These are phyloP conservation scores for Calephelis nemesis DNA, from an alignment of 1,140 invertebrate species.

Conservation along the genomic window DNA sequence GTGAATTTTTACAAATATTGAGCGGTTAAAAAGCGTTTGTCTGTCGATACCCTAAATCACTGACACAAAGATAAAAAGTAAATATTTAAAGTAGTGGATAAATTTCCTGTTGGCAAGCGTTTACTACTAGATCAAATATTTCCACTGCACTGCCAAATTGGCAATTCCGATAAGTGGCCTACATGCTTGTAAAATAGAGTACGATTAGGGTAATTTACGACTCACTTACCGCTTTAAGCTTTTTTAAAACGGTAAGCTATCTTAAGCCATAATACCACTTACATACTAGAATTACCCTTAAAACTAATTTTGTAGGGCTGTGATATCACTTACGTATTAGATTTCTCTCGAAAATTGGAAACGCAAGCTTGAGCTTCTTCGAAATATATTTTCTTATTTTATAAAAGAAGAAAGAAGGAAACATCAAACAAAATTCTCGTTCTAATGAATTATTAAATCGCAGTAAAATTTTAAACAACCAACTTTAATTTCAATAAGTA, in stretches of 20 bases:
- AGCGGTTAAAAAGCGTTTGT: too few species aligned
- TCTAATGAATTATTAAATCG: too few species aligned
- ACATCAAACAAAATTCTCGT: too few species aligned
- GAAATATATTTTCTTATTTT: too few species aligned
- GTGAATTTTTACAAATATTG: too few species aligned
- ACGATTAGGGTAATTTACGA: not conserved
- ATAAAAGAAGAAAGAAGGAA: too few species aligned
- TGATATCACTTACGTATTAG: too few species aligned
- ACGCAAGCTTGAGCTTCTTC: too few species aligned
- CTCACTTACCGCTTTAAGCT: slow-evolving; percentile 1
- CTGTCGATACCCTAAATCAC: too few species aligned
- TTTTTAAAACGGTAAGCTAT: not conserved
- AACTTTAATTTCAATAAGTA: too few species aligned
- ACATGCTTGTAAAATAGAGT: slow-evolving; percentile 7
- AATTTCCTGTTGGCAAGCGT: not conserved
- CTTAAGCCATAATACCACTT: not conserved
- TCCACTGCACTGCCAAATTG: slow-evolving; percentile 17
- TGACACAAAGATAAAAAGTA: not conserved
- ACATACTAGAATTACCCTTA: not conserved
- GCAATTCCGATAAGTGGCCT: slow-evolving; percentile 17
- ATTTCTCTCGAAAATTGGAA: too few species aligned
- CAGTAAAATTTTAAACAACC: too few species aligned
- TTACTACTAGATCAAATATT: slow-evolving; percentile 18
- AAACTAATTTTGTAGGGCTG: not conserved
- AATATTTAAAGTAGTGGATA: not conserved